Percentiles rank a stretch among this genome's conserved stretches.
Evolutionary conservation across 1,140 invertebrate species (phyloP).

Genomic region (Dendrolimus punctatus): DNA sequence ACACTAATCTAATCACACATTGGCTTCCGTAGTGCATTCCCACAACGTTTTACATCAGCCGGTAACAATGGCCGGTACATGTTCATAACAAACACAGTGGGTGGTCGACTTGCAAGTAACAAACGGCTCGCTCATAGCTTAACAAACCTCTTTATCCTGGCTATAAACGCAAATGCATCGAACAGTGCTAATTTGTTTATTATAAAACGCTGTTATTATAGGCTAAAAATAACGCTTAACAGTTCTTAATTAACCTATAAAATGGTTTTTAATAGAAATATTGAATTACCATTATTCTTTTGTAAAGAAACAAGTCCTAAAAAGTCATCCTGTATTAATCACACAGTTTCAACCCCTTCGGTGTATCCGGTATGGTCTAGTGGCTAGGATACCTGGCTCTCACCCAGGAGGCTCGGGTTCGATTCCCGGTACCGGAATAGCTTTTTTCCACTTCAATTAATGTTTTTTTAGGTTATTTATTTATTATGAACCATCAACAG

Average conservation of each 20-base stretch:
- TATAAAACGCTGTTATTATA: conserved; percentile 12
- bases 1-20: conserved; percentile 29
- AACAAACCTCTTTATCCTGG: conserved; percentile 13
- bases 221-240: conserved; percentile 6
- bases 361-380: conserved; percentile 20
- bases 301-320: too few relatives aligned
- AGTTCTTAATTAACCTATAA: conserved; percentile 2
- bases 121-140: conserved; percentile 27
- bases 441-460: conserved; percentile 6
- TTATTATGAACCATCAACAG: conserved; percentile 1
- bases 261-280: conserved; percentile 3
- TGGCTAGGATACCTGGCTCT: conserved; percentile 24
- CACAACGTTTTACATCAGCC: conserved; percentile 15
- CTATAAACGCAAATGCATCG: conserved; percentile 7
- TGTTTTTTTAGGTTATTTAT: conserved; percentile 4
- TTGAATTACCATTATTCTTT: too few relatives aligned
- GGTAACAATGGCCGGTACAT: conserved; percentile 4
- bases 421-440: conserved; percentile 33
- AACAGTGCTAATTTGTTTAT: conserved; percentile 14
- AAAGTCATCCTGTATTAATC: neutral
- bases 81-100: conserved; percentile 19
- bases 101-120: conserved; percentile 29
- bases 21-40: conserved; percentile 21
- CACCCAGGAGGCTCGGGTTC: conserved; percentile 31
- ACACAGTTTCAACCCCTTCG: neutral